These are phyloP conservation scores for Scaptomyza caliginosa DNA, from an alignment of 2,888 invertebrate genomes.

Conservation along the genomic window DNA sequence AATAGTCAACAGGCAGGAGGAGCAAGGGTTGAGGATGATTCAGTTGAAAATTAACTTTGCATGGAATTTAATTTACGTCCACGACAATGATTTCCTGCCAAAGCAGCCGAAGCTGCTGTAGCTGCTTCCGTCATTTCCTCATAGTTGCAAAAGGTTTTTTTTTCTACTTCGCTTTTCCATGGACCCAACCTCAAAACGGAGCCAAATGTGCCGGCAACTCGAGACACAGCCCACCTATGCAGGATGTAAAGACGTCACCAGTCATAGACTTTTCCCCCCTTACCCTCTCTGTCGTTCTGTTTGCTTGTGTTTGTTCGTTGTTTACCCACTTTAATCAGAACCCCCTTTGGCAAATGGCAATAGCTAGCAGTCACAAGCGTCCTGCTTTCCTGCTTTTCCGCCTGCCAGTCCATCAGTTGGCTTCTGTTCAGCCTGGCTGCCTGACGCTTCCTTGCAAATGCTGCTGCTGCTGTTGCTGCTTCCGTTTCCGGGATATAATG, in stretches of 20 bases:
- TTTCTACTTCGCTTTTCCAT: slow-evolving; percentile 1
- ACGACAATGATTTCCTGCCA: slow-evolving; percentile 81
- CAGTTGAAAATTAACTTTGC: slow-evolving; percentile 73
- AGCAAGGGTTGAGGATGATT: neutral
- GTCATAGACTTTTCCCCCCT: slow-evolving; percentile 11
- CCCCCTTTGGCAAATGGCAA: slow-evolving; percentile 25
- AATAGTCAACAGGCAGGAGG: slow-evolving; percentile 34
- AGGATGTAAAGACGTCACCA: slow-evolving; percentile 66
- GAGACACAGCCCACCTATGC: slow-evolving; percentile 45
- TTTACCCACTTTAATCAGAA: slow-evolving; percentile 75
- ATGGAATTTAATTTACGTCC: slow-evolving; percentile 82
- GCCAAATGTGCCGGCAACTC: slow-evolving; percentile 16
- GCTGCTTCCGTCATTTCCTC: slow-evolving; percentile 81
- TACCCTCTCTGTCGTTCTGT: neutral
- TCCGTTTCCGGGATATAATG: slow-evolving; percentile 85
- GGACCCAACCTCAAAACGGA: neutral
- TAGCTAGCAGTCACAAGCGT: slow-evolving; percentile 25
- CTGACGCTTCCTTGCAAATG: slow-evolving; percentile 84
- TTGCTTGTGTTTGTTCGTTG: slow-evolving; percentile 47
- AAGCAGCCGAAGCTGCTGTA: slow-evolving; percentile 54
- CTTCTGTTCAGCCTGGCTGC: slow-evolving; percentile 31
- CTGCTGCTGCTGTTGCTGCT: slow-evolving; percentile 84
- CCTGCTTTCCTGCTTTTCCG: slow-evolving; percentile 21
- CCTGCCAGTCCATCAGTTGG: slow-evolving; percentile 6
- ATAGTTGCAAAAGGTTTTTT: slow-evolving; percentile 55